Evolutionary conservation across 2,797 vertebrate species (phyloP).

Genomic region (Arrhamphus sclerolepis): DNA sequence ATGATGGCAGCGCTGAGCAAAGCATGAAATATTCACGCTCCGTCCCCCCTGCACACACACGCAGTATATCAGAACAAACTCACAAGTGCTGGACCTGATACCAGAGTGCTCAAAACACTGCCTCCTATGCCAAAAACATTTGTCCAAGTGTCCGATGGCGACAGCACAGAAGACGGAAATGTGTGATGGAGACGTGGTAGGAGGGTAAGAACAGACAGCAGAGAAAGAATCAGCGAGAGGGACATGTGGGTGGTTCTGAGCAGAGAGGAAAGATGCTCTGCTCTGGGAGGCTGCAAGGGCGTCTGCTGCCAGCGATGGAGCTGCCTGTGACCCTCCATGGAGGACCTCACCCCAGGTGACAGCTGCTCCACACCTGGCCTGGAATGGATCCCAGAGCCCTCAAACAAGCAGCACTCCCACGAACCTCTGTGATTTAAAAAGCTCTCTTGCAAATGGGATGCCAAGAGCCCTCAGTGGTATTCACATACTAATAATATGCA

Average conservation of each 20-base stretch:
- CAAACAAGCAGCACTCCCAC: no score
- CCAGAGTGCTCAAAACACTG: constrained; percentile 9
- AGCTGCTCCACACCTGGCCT: constrained; percentile 32
- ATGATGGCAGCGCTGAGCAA: constrained; percentile 48
- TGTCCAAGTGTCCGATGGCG: constrained; percentile 1
- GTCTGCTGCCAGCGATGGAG: background rate
- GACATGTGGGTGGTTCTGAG: constrained; percentile 27
- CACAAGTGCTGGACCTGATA: constrained; percentile 5
- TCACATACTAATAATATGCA: constrained; percentile 19
- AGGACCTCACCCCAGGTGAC: constrained; percentile 28
- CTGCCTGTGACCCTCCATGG: constrained; percentile 6
- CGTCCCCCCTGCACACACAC: no score
- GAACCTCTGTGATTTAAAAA: no score
- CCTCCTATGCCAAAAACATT: background rate
- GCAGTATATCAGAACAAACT: no score
- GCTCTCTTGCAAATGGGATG: constrained; percentile 14
- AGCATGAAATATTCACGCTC: background rate
- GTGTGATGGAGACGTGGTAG: no score
- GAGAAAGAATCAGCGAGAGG: no score
- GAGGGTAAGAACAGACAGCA: background rate
- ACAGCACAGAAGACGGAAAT: constrained; percentile 12
- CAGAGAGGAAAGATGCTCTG: constrained; percentile 19
- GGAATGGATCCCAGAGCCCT: no score
- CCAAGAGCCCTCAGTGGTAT: constrained; percentile 34
- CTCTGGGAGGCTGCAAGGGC: no score